A percentile compares a stretch with the other conserved stretches of the same genome.
phyloP scores from a whole-genome alignment of 2,888 invertebrate genomes.

The Aproaerema taeniolella region DNA sequence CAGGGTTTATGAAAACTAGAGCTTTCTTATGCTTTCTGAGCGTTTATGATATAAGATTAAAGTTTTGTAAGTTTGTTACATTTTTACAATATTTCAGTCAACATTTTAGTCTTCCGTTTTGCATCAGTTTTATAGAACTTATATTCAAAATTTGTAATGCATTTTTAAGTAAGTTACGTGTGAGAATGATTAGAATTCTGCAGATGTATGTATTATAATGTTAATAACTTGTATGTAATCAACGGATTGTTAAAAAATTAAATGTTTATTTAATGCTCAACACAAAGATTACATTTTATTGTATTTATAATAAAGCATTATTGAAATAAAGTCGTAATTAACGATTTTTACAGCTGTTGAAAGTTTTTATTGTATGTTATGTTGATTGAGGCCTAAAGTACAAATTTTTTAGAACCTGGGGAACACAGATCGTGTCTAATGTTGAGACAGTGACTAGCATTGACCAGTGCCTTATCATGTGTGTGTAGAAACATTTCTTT shows the following conservation, averaged over 20 bases:
- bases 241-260: not conserved
- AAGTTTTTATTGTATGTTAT: no score
- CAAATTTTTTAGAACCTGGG: no score
- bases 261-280: constrained; percentile 1
- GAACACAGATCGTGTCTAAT: no score
- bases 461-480: constrained; percentile 43
- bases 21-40: not conserved
- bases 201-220: not conserved
- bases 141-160: not conserved
- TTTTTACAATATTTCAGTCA: constrained; percentile 8
- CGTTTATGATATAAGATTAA: constrained; percentile 10
- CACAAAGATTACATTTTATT: no score
- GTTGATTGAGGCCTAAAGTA: constrained; percentile 29
- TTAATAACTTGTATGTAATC: not conserved
- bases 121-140: constrained; percentile 8
- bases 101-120: constrained; percentile 28
- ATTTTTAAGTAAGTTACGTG: not conserved
- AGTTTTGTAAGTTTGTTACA: constrained; percentile 9
- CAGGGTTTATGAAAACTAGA: not conserved
- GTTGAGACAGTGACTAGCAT: no score
- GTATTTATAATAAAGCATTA: no score
- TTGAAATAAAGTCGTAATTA: no score
- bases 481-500: constrained; percentile 1
- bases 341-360: no score
- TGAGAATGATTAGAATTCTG: not conserved